Evolutionary conservation across 2,113 vertebrate species (phyloP).

Genomic region (Pyxicephalus adspersus): DNA sequence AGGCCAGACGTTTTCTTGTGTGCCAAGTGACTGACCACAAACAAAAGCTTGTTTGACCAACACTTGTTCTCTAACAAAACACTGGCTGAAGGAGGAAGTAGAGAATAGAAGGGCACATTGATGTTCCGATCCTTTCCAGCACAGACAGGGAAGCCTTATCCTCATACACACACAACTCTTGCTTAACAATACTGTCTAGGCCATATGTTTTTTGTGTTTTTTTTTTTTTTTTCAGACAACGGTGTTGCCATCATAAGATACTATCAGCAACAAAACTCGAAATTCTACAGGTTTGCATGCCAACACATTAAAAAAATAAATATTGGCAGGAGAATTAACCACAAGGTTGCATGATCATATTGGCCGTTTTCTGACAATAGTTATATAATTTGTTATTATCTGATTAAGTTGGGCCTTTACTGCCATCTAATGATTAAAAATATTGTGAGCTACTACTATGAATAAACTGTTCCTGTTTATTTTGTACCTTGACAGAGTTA

Average conservation of each 20-base stretch:
- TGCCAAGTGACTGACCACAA: conserved; percentile 77
- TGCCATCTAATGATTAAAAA: conserved; percentile 53
- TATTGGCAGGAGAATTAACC: background rate
- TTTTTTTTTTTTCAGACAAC: conserved; percentile 9
- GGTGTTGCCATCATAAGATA: background rate
- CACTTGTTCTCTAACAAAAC: conserved; percentile 82
- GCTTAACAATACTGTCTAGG: conserved; percentile 66
- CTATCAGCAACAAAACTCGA: no score
- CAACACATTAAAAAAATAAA: background rate
- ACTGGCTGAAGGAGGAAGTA: conserved; percentile 74
- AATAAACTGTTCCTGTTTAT: no score
- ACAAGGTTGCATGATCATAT: background rate
- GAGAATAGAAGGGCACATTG: conserved; percentile 67
- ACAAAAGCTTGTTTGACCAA: conserved; percentile 87
- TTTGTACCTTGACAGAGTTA: no score
- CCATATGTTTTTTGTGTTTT: conserved; percentile 58
- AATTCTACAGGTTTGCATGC: no score
- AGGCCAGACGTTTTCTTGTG: conserved; percentile 71
- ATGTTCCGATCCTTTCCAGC: conserved; percentile 69
- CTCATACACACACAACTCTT: conserved; percentile 61
- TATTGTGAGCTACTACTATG: background rate
- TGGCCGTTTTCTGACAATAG: background rate
- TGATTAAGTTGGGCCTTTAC: conserved; percentile 42
- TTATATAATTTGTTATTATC: conserved; percentile 20
- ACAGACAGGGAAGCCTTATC: conserved; percentile 59